Evolutionary conservation across 2,113 vertebrate genomes (phyloP).

Genomic region (Heliornis fulica): DNA sequence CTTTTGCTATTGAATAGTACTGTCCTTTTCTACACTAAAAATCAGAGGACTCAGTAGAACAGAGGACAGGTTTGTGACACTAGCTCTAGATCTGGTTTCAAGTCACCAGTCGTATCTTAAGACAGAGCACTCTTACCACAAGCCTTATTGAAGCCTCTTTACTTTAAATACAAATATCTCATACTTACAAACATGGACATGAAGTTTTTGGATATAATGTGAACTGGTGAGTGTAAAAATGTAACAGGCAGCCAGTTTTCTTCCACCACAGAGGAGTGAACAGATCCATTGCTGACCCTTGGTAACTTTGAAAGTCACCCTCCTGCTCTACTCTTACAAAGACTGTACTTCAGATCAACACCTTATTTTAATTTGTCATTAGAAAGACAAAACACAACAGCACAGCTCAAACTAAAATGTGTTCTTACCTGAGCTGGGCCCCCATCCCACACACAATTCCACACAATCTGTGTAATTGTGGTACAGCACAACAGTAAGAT

Average conservation of each 20-base stretch:
- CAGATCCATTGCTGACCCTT: not conserved
- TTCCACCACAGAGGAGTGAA: not conserved
- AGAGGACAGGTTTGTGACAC: not conserved
- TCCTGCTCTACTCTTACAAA: not conserved
- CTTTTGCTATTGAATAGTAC: too few relatives aligned
- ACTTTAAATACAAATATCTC: not conserved
- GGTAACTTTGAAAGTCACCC: not conserved
- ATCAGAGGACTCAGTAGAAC: not conserved
- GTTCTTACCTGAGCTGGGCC: not conserved
- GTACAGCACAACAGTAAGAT: not conserved
- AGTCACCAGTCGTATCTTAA: not conserved
- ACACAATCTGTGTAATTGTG: accelerated
- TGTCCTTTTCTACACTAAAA: not conserved
- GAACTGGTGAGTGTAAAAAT: not conserved
- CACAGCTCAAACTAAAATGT: not conserved
- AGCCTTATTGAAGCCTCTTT: not conserved
- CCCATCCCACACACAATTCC: not conserved
- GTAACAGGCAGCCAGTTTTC: accelerated
- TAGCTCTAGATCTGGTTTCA: not conserved
- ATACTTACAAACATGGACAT: not conserved
- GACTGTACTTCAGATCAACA: not conserved
- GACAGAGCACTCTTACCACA: not conserved
- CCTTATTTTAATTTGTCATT: not conserved
- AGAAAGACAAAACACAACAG: not conserved
- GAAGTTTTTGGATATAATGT: not conserved